Base-by-base conservation (phyloP, 2,888 invertebrate species). In the Agelastica alni region DNA sequence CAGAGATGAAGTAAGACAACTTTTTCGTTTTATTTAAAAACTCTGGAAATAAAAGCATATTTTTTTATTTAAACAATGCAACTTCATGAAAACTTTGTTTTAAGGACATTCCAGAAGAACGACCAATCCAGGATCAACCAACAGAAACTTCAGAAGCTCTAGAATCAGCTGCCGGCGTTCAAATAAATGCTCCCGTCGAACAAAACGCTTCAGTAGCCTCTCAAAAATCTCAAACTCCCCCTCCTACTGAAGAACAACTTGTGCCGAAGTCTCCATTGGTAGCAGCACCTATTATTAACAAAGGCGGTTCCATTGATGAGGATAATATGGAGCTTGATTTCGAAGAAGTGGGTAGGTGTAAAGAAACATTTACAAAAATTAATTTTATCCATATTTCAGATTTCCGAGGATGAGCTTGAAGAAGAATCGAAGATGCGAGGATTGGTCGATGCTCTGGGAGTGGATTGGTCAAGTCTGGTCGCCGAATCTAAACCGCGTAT, bases 371-470 rank as follows among this genome's bases (percentile, higher is more conserved):
- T 34, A 2, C 13, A 12, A 14, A 16, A 5, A 5, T 6, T 3
- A 16, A 17, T 18, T 39, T 12, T 39, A 13, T 44, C n/a, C n/a
- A n/a, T n/a, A n/a, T 45, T 32, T 5, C 22, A 45, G 78, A 92
- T 93, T 68, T 92, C 92, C 10, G 93, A 93, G 74, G 93, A 92
- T 45, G 93, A 93, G 75, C 77, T 93, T 26, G 93, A 93, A 72
- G 91, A 92, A 71, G 89, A 92, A 67, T 83, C 88, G 9, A 85
- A 82, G 68, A 80, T 83, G 61, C 85, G 80, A 76, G 86, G 89
- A 26, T 83, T 94, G 58, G 93, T 93, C 3, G 94, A 95, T 76
- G 93, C 93, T n/a, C 78, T 96, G 18, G 94, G 94, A n/a, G 94
- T 96, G 1, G 94, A 96, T 76, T 95, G 95, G 95, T 89, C 92